phyloP scores from a whole-genome alignment of 2,888 invertebrate species.

The Baronia brevicornis region DNA sequence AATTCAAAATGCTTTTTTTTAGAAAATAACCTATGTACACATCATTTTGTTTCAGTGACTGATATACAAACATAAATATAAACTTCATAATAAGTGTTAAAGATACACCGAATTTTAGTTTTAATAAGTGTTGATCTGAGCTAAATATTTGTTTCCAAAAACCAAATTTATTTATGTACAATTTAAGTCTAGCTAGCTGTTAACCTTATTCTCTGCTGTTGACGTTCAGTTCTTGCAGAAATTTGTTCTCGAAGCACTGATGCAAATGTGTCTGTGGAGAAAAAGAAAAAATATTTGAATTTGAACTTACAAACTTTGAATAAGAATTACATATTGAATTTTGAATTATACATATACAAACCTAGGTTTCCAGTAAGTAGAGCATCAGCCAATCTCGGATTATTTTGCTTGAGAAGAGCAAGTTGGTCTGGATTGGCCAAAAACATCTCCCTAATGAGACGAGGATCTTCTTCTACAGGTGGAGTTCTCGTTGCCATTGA shows the following conservation, averaged over 20 bases:
- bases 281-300: slow-evolving; percentile 19
- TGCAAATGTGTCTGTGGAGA: slow-evolving; percentile 82
- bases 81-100: too few relatives aligned
- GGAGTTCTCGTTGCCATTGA: slow-evolving; percentile 53
- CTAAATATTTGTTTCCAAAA: not conserved
- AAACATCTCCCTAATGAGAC: slow-evolving; percentile 89
- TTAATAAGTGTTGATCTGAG: not conserved
- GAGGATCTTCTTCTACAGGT: slow-evolving; percentile 86
- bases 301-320: slow-evolving; percentile 4
- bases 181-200: not conserved
- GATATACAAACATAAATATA: too few relatives aligned
- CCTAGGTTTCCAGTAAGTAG: slow-evolving; percentile 88
- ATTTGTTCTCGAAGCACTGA: slow-evolving; percentile 88
- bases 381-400: slow-evolving; percentile 94
- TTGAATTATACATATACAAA: slow-evolving; percentile 35
- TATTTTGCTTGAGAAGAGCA: slow-evolving; percentile 93
- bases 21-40: too few relatives aligned
- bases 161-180: not conserved
- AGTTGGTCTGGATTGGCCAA: slow-evolving; percentile 93
- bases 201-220: slow-evolving; percentile 83
- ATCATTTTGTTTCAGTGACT: too few relatives aligned
- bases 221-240: slow-evolving; percentile 85
- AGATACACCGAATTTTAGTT: too few relatives aligned
- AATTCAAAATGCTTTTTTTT: too few relatives aligned
- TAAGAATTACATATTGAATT: slow-evolving; percentile 8